Evolutionary conservation across 2,113 vertebrate genomes (phyloP).

Genomic region (Toxotes jaculatrix): DNA sequence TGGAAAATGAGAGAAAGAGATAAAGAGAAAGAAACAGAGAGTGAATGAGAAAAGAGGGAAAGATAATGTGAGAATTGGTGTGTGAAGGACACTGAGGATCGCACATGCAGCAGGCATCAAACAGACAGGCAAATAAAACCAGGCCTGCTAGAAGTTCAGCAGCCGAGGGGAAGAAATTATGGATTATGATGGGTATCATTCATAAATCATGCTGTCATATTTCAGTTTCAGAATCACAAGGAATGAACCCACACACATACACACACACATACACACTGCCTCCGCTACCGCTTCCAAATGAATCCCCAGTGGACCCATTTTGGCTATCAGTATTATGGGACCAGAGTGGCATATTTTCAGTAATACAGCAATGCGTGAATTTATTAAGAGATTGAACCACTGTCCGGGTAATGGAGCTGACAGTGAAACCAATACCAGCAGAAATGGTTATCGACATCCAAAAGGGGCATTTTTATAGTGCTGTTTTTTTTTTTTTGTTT

Average conservation of each 20-base stretch:
- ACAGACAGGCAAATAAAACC: conserved; percentile 49
- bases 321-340: conserved; percentile 37
- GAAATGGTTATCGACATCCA: conserved; percentile 57
- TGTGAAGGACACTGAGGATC: conserved; percentile 67
- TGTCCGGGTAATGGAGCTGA: conserved; percentile 39
- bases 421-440: conserved; percentile 50
- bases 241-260: background rate
- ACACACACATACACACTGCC: background rate
- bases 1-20: conserved; percentile 34
- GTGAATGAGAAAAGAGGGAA: conserved; percentile 22
- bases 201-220: conserved; percentile 67
- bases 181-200: conserved; percentile 68
- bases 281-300: conserved; percentile 5
- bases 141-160: conserved; percentile 44
- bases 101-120: conserved; percentile 59
- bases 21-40: conserved; percentile 16
- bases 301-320: conserved; percentile 40
- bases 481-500: conserved; percentile 2
- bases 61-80: conserved; percentile 58
- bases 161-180: conserved; percentile 58
- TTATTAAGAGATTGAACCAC: conserved; percentile 51
- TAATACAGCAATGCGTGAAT: conserved; percentile 37
- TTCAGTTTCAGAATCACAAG: conserved; percentile 47
- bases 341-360: conserved; percentile 56
- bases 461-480: conserved; percentile 41